phyloP scores from a whole-genome alignment of 2,888 invertebrate species.

The Atethmia centrago region DNA sequence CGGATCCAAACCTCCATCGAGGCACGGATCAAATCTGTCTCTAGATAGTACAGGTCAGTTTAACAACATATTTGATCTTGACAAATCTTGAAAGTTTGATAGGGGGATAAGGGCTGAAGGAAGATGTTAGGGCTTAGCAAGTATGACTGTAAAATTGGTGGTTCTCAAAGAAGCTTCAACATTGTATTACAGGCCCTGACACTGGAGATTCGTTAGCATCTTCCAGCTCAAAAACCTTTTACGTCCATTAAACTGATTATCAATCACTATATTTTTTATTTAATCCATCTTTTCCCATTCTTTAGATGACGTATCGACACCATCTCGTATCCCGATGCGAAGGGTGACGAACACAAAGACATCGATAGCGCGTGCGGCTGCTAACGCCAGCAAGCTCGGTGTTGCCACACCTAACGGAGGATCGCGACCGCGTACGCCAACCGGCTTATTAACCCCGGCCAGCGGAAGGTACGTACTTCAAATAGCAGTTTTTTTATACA shows the following conservation, averaged over 20 bases:
- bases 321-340: slow-evolving; percentile 95
- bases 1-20: slow-evolving; percentile 97
- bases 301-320: slow-evolving; percentile 93
- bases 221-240: neutral
- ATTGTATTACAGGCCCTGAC: neutral
- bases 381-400: slow-evolving; percentile 91
- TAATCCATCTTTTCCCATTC: neutral
- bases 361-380: slow-evolving; percentile 90
- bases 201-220: neutral
- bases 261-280: neutral
- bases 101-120: neutral
- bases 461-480: slow-evolving; percentile 92
- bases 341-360: slow-evolving; percentile 92
- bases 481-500: neutral
- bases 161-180: neutral
- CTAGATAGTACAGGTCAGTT: slow-evolving; percentile 94
- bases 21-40: slow-evolving; percentile 97
- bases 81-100: neutral
- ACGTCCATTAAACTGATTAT: too few relatives aligned
- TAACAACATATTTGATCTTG: neutral
- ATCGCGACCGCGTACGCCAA: slow-evolving; percentile 94
- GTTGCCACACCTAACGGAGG: slow-evolving; percentile 91
- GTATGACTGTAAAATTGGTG: neutral
- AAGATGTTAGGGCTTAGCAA: neutral
- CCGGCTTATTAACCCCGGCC: slow-evolving; percentile 94